Conservation (phyloP, 2,888 invertebrate species). For the Cabera pusaria region DNA sequence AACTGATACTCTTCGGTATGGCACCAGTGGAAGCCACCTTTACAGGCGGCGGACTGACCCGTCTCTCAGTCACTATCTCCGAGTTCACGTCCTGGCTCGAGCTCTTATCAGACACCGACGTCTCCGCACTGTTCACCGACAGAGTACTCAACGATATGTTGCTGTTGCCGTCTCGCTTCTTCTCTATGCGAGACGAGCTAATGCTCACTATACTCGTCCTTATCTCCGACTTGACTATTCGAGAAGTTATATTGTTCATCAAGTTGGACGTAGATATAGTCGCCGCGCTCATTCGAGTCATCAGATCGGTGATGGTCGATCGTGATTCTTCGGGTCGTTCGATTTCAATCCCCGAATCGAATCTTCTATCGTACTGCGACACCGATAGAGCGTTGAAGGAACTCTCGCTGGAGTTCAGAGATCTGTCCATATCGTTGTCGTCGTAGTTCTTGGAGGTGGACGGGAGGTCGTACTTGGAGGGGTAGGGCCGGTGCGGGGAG, state of each 20-base stretch:
- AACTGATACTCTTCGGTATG: constrained; percentile 42
- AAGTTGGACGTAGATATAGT: constrained; percentile 66
- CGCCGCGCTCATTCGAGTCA: constrained; percentile 71
- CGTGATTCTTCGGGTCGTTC: constrained; percentile 61
- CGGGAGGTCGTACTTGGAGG: constrained; percentile 60
- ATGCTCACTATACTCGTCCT: constrained; percentile 71
- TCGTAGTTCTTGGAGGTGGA: constrained; percentile 69
- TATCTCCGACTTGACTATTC: constrained; percentile 69
- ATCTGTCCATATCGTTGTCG: constrained; percentile 70
- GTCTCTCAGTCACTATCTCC: constrained; percentile 69
- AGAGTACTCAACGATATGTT: constrained; percentile 70
- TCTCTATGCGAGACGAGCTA: constrained; percentile 72
- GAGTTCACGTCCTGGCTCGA: constrained; percentile 78
- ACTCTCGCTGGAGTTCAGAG: constrained; percentile 69
- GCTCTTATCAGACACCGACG: constrained; percentile 71
- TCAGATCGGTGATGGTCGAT: constrained; percentile 65
- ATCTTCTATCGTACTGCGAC: constrained; percentile 63
- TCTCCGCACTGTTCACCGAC: constrained; percentile 72
- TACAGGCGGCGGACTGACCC: constrained; percentile 66
- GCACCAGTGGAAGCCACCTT: constrained; percentile 32
- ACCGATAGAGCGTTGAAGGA: constrained; percentile 70
- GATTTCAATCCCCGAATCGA: constrained; percentile 60
- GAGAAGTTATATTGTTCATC: constrained; percentile 61
- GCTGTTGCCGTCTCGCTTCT: constrained; percentile 58
- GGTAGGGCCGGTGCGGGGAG: constrained; percentile 53